A percentile compares a stretch with the other conserved stretches of the same genome.
phyloP scores from a whole-genome alignment of 2,797 vertebrate species.

The Muraenolepis orangiensis region DNA sequence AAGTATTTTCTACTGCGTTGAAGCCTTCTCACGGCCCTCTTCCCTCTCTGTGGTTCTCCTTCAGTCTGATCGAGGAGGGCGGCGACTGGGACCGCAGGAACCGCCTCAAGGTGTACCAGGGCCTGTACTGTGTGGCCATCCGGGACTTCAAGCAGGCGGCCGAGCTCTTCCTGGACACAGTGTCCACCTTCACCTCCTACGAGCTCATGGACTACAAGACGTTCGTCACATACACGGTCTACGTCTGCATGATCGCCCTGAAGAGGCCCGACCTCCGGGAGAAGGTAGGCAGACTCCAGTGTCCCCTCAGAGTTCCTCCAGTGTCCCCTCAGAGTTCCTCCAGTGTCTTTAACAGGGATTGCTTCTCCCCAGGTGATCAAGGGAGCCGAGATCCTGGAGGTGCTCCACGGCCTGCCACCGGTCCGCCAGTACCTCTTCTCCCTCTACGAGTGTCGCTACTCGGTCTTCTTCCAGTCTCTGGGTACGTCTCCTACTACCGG shows the following conservation, averaged over 20 bases:
- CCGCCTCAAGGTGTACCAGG: conserved; percentile 96
- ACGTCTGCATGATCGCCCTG: conserved; percentile 97
- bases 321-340: too few species aligned
- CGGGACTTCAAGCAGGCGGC: conserved; percentile 97
- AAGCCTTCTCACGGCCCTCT: not conserved
- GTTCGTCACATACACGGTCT: conserved; percentile 96
- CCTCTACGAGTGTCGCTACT: conserved; percentile 92
- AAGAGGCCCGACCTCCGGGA: conserved; percentile 95
- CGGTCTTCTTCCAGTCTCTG: conserved; percentile 93
- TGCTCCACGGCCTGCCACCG: conserved; percentile 88
- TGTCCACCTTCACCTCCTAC: conserved; percentile 98
- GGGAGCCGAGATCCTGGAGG: conserved; percentile 96
- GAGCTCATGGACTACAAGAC: conserved; percentile 99
- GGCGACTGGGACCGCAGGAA: conserved; percentile 98
- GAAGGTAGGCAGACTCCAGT: conserved; percentile 86
- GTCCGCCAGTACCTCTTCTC: conserved; percentile 97
- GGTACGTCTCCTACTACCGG: conserved; percentile 85
- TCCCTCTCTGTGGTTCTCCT: not conserved
- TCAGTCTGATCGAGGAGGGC: conserved; percentile 95
- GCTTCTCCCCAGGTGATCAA: conserved; percentile 86
- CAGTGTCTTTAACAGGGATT: not conserved
- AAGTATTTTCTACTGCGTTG: not conserved
- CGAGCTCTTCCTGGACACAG: conserved; percentile 95
- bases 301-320: too few species aligned
- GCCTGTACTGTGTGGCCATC: conserved; percentile 95